A percentile compares a stretch with the other conserved stretches of the same genome.
These are phyloP conservation scores for Ceratothoa steindachneri DNA, from an alignment of 2,888 invertebrate genomes.

Conservation along the genomic window DNA sequence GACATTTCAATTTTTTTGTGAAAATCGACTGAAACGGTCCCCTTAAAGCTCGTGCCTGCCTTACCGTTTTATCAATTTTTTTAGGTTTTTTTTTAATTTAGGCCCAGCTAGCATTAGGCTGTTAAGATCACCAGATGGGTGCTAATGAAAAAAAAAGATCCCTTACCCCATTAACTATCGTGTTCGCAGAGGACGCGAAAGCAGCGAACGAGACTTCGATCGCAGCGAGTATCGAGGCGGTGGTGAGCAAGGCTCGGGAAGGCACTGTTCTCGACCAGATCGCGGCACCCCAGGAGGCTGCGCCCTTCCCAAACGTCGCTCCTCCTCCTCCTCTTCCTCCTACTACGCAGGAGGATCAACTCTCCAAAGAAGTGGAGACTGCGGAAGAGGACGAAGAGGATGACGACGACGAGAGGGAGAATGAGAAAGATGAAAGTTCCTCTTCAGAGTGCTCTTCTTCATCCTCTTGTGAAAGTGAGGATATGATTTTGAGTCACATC, in stretches of 20 bases:
- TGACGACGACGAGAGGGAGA: neutral
- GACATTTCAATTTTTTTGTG: too few relatives aligned
- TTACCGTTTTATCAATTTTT: too few relatives aligned
- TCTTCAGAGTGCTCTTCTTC: neutral
- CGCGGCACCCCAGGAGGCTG: neutral
- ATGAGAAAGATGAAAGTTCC: neutral
- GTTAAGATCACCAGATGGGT: too few relatives aligned
- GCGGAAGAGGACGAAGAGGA: constrained; percentile 17
- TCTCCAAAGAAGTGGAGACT: constrained; percentile 15
- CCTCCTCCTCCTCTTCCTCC: neutral
- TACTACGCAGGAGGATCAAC: constrained; percentile 6
- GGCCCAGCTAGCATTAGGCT: too few relatives aligned
- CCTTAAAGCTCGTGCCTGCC: too few relatives aligned
- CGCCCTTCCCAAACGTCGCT: neutral
- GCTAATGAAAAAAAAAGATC: too few relatives aligned
- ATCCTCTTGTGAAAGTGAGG: neutral
- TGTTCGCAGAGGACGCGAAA: neutral
- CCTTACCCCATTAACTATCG: too few relatives aligned
- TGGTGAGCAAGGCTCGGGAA: constrained; percentile 38
- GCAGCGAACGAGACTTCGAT: constrained; percentile 20
- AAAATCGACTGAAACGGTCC: too few relatives aligned
- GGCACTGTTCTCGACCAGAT: neutral
- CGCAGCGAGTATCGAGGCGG: constrained; percentile 43
- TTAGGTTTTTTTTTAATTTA: too few relatives aligned
- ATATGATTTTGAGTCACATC: neutral